Evolutionary conservation across 2,797 vertebrate genomes (phyloP), one percentile per base, ranked within the genome.

Genomic region (Sebastes minor): DNA sequence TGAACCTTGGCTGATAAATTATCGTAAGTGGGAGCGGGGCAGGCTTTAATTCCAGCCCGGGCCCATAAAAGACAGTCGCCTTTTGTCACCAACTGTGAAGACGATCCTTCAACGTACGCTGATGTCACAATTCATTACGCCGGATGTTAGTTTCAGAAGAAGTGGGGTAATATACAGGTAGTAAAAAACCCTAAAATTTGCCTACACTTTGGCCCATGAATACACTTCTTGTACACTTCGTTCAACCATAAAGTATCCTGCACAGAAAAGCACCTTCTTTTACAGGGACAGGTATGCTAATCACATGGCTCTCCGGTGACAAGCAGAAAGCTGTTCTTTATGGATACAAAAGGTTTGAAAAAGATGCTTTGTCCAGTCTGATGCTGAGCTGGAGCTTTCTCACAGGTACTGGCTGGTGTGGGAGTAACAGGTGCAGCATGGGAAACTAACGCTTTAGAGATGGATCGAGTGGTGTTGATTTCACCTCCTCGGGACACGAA

Each of bases 381-480:
- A 76, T 79, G 86, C 81, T 60, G 59, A 79, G 81, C 52, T 57
- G 11, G 30, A 79, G 61, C 70, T 85, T 90, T 92, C 91, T 91
- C 90, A 89, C 86, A 91, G 89, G 82, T 85, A 66, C 82, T 38
- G 73, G 74, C 80, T 79, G 84, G 32, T 77, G 72, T 86, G 72
- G 71, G 81, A 76, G 86, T 78, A 88, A 90, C 91, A 94, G 91
- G 91, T 94, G 90, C 86, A 89, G 70, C 72, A 91, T 93, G 92
- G 87, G 91, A 94, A 90, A 73, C 68, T 18, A 72, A 72, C n/a
- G 72, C 72, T 84, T 72, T 23, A 42, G 76, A 74, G 71, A 49
- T 30, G 55, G 76, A 78, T 56, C 12, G 22, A 77, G 72, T 3
- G 83, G 92, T 93, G 89, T 93, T 46, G 76, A 80, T 94, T 94